Conservation (phyloP, 1,140 invertebrate genomes). For the Coenobita brevimanus region DNA sequence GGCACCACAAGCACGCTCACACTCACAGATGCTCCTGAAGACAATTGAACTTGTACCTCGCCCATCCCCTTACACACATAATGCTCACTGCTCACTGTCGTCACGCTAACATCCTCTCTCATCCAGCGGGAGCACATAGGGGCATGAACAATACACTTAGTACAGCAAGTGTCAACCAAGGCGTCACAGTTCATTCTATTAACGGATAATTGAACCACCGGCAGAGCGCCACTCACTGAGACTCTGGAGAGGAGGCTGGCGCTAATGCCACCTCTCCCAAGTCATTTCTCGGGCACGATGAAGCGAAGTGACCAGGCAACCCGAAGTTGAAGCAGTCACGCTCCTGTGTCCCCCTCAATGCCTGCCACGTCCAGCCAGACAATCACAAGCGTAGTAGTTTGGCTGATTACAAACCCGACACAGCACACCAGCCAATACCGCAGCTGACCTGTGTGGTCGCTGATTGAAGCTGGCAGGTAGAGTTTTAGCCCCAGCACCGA, state of each 20-base stretch:
- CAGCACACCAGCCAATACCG: neutral
- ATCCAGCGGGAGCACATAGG: no score
- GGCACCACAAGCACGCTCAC: no score
- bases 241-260: conserved; percentile 29
- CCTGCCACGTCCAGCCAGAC: neutral
- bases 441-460: neutral
- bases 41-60: neutral
- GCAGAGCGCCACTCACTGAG: no score
- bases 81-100: conserved; percentile 6
- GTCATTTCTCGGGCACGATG: conserved; percentile 23
- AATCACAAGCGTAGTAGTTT: no score
- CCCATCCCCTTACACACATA: conserved; percentile 13
- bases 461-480: no score
- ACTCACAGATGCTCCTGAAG: no score
- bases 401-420: no score
- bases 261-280: no score
- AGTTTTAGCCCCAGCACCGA: no score
- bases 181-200: no score
- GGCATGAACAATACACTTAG: no score
- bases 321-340: neutral
- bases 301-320: neutral
- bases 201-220: neutral
- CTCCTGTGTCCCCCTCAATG: conserved; percentile 1
- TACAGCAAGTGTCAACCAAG: conserved; percentile 16
- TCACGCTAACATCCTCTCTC: no score